Evolutionary conservation across 2,797 vertebrate genomes (phyloP), one percentile per base, ranked within the genome.

Genomic region (Spinus pinus): DNA sequence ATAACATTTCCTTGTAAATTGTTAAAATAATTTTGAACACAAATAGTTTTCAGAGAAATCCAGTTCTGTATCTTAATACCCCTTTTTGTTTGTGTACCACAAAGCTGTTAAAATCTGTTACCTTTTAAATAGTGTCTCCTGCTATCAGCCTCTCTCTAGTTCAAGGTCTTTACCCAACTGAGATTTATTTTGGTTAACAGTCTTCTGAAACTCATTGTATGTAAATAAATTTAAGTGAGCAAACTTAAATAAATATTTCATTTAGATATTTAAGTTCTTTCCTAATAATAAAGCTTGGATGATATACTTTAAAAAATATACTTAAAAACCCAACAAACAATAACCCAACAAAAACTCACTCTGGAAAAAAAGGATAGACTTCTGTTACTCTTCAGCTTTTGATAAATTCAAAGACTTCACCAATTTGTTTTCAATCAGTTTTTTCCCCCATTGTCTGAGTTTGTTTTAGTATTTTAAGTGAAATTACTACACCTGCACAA

Each of bases 131-230:
- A 72, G 53, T 18, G 42, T 79, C 54, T 86, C 70, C 54, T 8
- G 2, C 58, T 87, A 50, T 17, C 91, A 71, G 69, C 58, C 23
- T 89, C 65, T 66, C 53, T 84, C 6, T 46, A 66, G 69, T 81
- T 88, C 71, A 54, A 83, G 28, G 18, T 86, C 64, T 83, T 79
- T 60, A 86, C 39, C 65, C 57, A 78, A 35, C 6, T 58, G 62
- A 74, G 31, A 95, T 72, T 83, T 91, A 65, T 81, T 91, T 95
- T 88, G 77, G 66, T 94, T 91, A 95, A 90, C 28, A 81, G 77
- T 83, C 83, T 90, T 88, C 85, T 86, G 70, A 81, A 94, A 92
- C 15, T 58, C 56, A 72, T 13, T 90, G 62, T 90, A 74, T 93
- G 73, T 93, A 91, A 86, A 86, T 72, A 90, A 90, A 91, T 64